Evolutionary conservation across 1,140 invertebrate genomes (phyloP).

Genomic region (Eciton burchellii): DNA sequence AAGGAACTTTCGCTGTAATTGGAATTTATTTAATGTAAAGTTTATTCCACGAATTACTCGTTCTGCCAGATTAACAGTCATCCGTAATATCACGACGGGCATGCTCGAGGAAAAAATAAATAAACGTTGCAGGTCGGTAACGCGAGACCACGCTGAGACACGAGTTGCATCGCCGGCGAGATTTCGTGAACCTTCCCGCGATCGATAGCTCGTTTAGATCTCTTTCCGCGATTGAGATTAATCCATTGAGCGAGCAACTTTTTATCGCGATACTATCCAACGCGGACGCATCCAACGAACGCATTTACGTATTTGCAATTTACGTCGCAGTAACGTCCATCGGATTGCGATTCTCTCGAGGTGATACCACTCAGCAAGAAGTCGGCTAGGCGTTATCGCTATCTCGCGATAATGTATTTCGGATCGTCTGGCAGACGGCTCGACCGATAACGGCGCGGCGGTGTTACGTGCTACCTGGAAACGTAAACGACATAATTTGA

Average conservation of each 20-base stretch:
- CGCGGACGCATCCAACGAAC: background rate
- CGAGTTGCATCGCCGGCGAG: too few species aligned
- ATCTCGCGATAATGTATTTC: conserved; percentile 60
- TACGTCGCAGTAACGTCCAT: conserved; percentile 3
- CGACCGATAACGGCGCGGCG: conserved; percentile 26
- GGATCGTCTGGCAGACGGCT: conserved; percentile 51
- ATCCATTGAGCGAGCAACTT: background rate
- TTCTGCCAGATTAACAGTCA: background rate
- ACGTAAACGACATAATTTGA: conserved; percentile 61
- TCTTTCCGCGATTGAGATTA: background rate
- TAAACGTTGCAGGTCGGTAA: background rate
- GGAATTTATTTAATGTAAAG: conserved; percentile 32
- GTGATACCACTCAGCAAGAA: conserved; percentile 49
- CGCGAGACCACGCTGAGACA: background rate
- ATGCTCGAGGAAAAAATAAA: background rate
- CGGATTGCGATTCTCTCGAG: conserved; percentile 24
- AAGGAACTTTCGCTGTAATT: conserved; percentile 27
- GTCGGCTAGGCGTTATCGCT: conserved; percentile 24
- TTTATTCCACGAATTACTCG: background rate
- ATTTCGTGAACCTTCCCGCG: background rate
- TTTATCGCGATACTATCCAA: background rate
- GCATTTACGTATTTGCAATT: conserved; percentile 28
- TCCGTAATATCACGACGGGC: background rate
- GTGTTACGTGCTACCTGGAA: conserved; percentile 55
- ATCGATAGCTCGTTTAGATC: background rate